Base-by-base conservation (phyloP, 2,888 invertebrate species). In the Tiliacea aurago region DNA sequence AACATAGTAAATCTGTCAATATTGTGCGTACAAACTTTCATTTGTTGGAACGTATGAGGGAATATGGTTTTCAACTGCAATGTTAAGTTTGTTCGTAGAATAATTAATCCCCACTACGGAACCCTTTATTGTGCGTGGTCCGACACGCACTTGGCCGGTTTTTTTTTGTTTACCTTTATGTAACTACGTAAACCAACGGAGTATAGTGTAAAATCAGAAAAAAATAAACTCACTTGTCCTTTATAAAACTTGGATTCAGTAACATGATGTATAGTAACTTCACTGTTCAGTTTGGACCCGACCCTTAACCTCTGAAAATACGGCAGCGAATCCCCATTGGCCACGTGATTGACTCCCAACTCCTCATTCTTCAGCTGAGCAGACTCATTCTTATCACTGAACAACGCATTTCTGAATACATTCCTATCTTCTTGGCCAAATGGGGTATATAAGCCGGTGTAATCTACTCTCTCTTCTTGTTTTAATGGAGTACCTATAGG, bases 221-320 rank as follows among this genome's bases (percentile, higher is more conserved):
- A 4, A 37, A 37, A 4, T 2, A 37, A 5, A 56, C 93, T 66
- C 49, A 95, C 96, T 94, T 94, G 94, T 53, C 92, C 92, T 18
- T 94, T 95, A 69, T 95, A 96, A 75, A 95, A 95, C 81, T 96
- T 96, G 15, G 96, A 96, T 53, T 96, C 96, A 0, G 95, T 94
- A 0, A 96, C 96, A 67, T 95, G 96, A 58, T 96, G 96, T 70
- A 96, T 95, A 0, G 96, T 95, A 0, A 96, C 96, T 69, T 96
- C 96, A 33, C 91, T 96, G 55, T 96, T 96, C 49, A 96, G 56
- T 84, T 95, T 94, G 0, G 96, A 94, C 0, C 96, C 96, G 0
- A 95, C 96, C 3, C 96, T 80, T 55, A 96, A 66, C 58, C 96
- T 76, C 45, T 96, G 96, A 70, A 96, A 96, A 76, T 96, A 96